These are phyloP conservation scores for Caradrina clavipalpis DNA, from an alignment of 2,888 invertebrate species.

Conservation along the genomic window DNA sequence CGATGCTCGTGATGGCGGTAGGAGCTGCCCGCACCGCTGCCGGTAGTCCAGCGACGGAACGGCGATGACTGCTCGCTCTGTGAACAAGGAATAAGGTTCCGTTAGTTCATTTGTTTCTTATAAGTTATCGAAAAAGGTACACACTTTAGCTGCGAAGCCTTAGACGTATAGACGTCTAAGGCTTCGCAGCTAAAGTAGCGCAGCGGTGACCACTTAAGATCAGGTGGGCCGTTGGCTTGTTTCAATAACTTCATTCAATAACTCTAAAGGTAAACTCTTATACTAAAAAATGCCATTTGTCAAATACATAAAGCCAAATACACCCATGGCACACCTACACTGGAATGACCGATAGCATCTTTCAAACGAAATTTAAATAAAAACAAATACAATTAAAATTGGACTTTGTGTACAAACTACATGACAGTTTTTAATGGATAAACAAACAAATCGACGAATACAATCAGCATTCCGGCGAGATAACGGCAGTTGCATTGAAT, in stretches of 20 bases:
- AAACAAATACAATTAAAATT: constrained; percentile 14
- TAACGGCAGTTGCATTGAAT: constrained; percentile 15
- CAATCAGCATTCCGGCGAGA: constrained; percentile 25
- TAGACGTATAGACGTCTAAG: background rate
- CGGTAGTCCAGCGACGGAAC: constrained; percentile 91
- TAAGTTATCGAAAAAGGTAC: background rate
- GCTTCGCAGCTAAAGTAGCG: too few species aligned
- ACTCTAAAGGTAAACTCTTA: background rate
- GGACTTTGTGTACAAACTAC: constrained; percentile 35
- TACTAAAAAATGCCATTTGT: background rate
- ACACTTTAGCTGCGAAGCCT: background rate
- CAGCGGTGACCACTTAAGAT: background rate
- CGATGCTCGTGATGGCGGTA: constrained; percentile 89
- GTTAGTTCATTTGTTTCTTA: background rate
- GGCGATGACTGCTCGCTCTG: constrained; percentile 93
- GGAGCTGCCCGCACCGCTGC: constrained; percentile 88
- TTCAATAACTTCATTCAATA: background rate
- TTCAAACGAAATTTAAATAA: background rate
- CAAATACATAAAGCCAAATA: background rate
- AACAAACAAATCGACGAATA: constrained; percentile 30
- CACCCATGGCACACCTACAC: too few species aligned
- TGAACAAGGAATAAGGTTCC: constrained; percentile 63
- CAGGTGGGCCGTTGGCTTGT: background rate
- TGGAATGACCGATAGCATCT: background rate
- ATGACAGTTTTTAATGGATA: background rate